phyloP scores from a whole-genome alignment of 2,888 invertebrate genomes.

The Halocaridina rubra region DNA sequence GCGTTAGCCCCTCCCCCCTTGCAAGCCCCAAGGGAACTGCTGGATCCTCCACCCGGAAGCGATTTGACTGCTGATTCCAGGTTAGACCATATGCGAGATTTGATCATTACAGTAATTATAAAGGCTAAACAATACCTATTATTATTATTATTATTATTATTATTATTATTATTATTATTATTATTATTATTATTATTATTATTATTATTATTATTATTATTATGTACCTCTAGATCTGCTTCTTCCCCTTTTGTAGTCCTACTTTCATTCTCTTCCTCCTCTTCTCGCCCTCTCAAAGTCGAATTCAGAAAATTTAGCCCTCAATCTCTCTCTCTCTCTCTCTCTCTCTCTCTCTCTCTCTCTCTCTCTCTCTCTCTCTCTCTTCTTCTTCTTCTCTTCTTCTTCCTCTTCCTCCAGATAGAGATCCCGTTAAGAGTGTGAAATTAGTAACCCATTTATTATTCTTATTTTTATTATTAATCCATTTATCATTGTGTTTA shows the following conservation, averaged over 20 bases:
- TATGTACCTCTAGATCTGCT: neutral
- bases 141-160: neutral
- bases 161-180: neutral
- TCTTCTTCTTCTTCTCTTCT: neutral
- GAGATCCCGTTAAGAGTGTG: too few species aligned
- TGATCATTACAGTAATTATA: neutral
- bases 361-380: neutral
- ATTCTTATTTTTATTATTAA: neutral
- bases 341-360: neutral
- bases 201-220: neutral
- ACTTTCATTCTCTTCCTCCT: neutral
- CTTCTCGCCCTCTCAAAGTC: neutral
- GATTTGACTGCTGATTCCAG: neutral
- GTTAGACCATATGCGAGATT: neutral
- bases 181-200: too few species aligned
- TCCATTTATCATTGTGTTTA: neutral
- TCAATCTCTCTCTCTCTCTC: neutral
- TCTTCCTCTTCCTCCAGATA: neutral
- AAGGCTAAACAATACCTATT: neutral
- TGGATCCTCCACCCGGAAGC: slow-evolving; percentile 1
- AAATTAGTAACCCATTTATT: too few species aligned
- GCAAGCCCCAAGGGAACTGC: slow-evolving; percentile 5
- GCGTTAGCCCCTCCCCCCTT: slow-evolving; percentile 48
- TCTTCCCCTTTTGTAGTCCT: neutral
- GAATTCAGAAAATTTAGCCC: neutral